Evolutionary conservation across 2,113 vertebrate species (phyloP).

Genomic region (Camelus dromedarius): DNA sequence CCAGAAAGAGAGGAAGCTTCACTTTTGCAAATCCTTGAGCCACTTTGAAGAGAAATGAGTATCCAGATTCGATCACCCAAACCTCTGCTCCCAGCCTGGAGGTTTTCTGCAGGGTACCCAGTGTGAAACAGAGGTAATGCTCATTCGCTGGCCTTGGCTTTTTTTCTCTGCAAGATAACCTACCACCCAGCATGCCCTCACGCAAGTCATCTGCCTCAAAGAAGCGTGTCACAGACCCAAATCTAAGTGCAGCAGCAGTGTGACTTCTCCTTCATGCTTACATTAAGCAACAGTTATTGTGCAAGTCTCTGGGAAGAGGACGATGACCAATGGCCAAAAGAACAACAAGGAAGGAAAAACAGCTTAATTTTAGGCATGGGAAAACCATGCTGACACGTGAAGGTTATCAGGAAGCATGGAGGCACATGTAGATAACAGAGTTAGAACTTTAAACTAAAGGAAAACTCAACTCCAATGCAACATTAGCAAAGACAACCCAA

Average conservation of each 20-base stretch:
- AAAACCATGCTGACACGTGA: constrained; percentile 48
- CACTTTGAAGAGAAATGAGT: neutral
- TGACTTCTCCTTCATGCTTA: neutral
- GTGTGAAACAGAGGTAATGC: neutral
- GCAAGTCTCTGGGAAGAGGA: constrained; percentile 53
- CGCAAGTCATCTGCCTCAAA: neutral
- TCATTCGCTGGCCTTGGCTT: neutral
- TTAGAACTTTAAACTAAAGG: constrained; percentile 66
- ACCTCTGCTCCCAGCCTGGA: neutral
- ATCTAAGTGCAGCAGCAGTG: neutral
- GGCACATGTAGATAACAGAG: constrained; percentile 67
- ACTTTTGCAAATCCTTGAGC: neutral
- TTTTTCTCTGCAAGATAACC: neutral
- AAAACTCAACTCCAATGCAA: constrained; percentile 74
- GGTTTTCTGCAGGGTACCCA: neutral
- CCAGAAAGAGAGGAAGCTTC: constrained; percentile 39
- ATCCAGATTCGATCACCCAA: neutral
- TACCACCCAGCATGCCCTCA: neutral
- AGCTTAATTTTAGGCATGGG: constrained; percentile 35
- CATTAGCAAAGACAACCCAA: constrained; percentile 61
- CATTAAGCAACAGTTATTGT: neutral
- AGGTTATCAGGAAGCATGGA: constrained; percentile 60
- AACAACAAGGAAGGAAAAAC: constrained; percentile 38
- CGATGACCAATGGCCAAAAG: neutral
- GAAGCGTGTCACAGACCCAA: constrained; percentile 58